Conservation (phyloP, 2,113 vertebrate species). For the Baryphthengus martii region DNA sequence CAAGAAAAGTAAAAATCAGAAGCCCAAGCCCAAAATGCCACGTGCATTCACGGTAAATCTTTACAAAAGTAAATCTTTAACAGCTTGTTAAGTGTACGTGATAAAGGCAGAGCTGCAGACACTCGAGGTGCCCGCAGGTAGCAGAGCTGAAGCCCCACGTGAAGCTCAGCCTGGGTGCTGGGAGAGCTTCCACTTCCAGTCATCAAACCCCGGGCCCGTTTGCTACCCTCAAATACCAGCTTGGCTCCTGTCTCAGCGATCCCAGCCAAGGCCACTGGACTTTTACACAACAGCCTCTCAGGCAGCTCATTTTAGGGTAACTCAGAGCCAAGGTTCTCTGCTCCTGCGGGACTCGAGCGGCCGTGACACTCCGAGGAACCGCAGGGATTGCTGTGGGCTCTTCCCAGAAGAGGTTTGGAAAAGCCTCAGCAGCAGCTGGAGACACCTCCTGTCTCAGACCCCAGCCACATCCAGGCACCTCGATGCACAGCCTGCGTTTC, state of each 20-base stretch:
- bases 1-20: background rate
- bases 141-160: accelerated
- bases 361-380: accelerated
- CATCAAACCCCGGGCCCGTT: accelerated
- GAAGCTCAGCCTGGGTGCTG: background rate
- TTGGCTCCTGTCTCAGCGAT: accelerated
- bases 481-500: accelerated
- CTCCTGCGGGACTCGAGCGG: background rate
- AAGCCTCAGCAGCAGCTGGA: background rate
- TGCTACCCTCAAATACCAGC: accelerated
- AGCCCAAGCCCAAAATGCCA: background rate
- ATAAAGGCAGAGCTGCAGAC: background rate
- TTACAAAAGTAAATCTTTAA: background rate
- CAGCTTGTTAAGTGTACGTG: accelerated
- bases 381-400: background rate
- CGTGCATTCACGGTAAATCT: background rate
- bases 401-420: background rate
- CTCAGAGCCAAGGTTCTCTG: background rate
- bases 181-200: background rate
- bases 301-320: background rate
- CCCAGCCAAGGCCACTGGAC: background rate
- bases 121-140: background rate
- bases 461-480: background rate
- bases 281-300: background rate
- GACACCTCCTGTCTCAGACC: accelerated